phyloP scores from a whole-genome alignment of 2,113 vertebrate species.

The Syngnathus floridae region DNA sequence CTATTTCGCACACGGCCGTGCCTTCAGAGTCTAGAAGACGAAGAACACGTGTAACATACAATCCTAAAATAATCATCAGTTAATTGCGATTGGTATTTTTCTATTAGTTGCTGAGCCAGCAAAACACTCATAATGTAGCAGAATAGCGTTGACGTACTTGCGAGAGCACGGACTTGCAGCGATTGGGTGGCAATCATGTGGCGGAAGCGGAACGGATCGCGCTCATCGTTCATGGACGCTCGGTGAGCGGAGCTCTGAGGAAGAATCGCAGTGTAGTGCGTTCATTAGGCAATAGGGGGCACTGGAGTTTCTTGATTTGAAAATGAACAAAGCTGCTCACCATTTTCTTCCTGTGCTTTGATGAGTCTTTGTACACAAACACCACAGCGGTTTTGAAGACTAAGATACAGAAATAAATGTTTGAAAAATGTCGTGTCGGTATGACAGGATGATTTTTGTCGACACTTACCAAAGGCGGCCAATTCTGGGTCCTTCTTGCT shows the following conservation, averaged over 20 bases:
- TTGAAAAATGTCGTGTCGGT: no score
- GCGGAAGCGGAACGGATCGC: constrained; percentile 88
- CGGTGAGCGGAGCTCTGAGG: constrained; percentile 84
- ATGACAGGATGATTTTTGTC: neutral
- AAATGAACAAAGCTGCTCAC: constrained; percentile 69
- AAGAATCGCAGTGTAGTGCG: constrained; percentile 28
- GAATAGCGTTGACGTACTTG: constrained; percentile 62
- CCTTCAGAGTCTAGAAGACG: constrained; percentile 78
- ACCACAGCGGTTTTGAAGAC: constrained; percentile 97
- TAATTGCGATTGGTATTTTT: constrained; percentile 12
- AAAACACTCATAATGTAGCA: constrained; percentile 1
- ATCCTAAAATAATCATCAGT: neutral
- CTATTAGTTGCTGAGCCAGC: constrained; percentile 20
- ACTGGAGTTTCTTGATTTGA: constrained; percentile 5
- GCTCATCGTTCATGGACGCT: constrained; percentile 81
- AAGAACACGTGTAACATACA: constrained; percentile 4
- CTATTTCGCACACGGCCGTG: constrained; percentile 83
- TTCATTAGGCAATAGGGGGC: constrained; percentile 36
- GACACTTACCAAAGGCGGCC: constrained; percentile 80
- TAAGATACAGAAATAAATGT: constrained; percentile 34
- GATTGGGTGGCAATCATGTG: constrained; percentile 94
- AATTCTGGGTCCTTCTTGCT: constrained; percentile 93
- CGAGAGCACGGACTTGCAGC: constrained; percentile 82
- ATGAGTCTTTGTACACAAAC: constrained; percentile 89
- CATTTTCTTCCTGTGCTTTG: constrained; percentile 92